phyloP scores from a whole-genome alignment of 2,888 invertebrate species.

The Scaptomyza polygonia region DNA sequence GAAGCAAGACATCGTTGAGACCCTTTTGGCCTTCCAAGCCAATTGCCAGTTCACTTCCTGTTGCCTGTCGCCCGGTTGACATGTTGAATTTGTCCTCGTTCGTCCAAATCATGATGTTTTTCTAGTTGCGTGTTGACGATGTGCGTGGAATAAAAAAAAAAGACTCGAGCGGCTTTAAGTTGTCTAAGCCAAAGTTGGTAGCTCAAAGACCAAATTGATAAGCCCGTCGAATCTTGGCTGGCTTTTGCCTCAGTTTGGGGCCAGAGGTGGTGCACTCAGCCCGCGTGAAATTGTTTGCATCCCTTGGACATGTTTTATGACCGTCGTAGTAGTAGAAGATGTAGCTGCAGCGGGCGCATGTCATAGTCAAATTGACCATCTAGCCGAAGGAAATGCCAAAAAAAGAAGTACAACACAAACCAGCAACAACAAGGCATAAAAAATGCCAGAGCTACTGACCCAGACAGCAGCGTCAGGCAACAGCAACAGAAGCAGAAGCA shows the following conservation, averaged over 20 bases:
- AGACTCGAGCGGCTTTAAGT: slow-evolving; percentile 53
- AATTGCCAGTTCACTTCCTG: slow-evolving; percentile 1
- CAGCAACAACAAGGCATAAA: slow-evolving; percentile 25
- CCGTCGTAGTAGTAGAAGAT: slow-evolving; percentile 24
- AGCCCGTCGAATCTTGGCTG: slow-evolving; percentile 37
- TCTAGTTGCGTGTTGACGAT: slow-evolving; percentile 62
- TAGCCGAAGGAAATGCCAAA: slow-evolving; percentile 26
- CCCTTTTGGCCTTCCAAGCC: slow-evolving; percentile 1
- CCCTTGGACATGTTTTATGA: slow-evolving; percentile 55
- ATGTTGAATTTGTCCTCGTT: slow-evolving; percentile 68
- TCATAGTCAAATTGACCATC: slow-evolving; percentile 80
- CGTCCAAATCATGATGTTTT: slow-evolving; percentile 56
- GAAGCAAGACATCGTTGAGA: slow-evolving; percentile 9
- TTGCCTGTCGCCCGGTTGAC: slow-evolving; percentile 41
- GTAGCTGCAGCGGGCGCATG: slow-evolving; percentile 34
- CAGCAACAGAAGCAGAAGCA: slow-evolving; percentile 8
- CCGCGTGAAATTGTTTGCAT: slow-evolving; percentile 61
- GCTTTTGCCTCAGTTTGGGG: slow-evolving; percentile 11
- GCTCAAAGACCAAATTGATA: slow-evolving; percentile 61
- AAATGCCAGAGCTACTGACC: slow-evolving; percentile 53
- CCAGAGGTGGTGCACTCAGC: slow-evolving; percentile 32
- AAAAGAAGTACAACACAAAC: slow-evolving; percentile 30
- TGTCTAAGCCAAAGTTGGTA: slow-evolving; percentile 49
- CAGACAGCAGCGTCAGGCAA: slow-evolving; percentile 44
- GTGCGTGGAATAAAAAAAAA: slow-evolving; percentile 44